phyloP scores from a whole-genome alignment of 2,888 invertebrate species.

The Cheilosia urbana region DNA sequence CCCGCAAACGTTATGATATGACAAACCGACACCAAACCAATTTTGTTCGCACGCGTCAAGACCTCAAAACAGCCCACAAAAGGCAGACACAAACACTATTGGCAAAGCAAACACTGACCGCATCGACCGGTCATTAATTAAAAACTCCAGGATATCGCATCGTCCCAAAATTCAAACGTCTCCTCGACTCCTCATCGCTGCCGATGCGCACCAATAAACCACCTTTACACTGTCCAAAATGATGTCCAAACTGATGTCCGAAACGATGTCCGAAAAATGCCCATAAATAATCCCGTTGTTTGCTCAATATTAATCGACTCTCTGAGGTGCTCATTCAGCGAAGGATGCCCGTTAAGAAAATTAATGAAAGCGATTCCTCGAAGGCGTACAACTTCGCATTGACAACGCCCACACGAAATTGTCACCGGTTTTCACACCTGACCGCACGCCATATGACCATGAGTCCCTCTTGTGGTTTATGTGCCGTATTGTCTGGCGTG shows the following conservation, averaged over 20 bases:
- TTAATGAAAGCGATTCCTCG: conserved; percentile 63
- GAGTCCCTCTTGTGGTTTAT: not conserved
- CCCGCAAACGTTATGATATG: conserved; percentile 61
- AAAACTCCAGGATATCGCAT: conserved; percentile 46
- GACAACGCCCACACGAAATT: conserved; percentile 71
- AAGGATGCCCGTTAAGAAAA: conserved; percentile 18
- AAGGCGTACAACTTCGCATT: conserved; percentile 70
- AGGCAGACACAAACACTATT: conserved; percentile 6
- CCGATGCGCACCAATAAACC: conserved; percentile 67
- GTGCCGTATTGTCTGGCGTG: conserved; percentile 46
- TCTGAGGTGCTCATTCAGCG: conserved; percentile 34
- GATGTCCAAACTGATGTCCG: conserved; percentile 58
- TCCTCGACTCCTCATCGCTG: conserved; percentile 11
- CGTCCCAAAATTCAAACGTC: not conserved
- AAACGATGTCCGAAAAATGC: conserved; percentile 52
- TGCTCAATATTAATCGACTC: conserved; percentile 60
- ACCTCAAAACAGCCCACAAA: conserved; percentile 11
- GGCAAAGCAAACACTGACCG: conserved; percentile 43
- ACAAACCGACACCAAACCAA: conserved; percentile 63
- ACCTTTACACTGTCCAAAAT: conserved; percentile 50
- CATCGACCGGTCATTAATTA: conserved; percentile 64
- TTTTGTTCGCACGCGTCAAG: conserved; percentile 72
- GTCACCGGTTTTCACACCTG: conserved; percentile 74
- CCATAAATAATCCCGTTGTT: conserved; percentile 70
- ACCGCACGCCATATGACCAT: conserved; percentile 45